Percentiles rank a stretch among this genome's conserved stretches.
phyloP scores from a whole-genome alignment of 2,797 vertebrate genomes.

The Paratrypauchen microcephalus region DNA sequence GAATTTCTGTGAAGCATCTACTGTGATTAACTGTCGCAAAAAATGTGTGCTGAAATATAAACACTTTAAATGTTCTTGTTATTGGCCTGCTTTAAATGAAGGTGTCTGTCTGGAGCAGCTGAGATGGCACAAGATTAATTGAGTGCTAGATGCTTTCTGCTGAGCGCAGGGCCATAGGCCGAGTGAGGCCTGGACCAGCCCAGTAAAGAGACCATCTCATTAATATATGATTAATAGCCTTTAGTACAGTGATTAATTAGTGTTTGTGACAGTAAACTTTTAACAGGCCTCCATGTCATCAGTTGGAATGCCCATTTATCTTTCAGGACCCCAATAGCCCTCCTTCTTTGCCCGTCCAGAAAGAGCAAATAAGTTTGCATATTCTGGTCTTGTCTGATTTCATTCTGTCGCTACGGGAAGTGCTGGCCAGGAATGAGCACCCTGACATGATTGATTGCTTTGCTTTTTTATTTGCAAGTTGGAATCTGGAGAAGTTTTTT shows the following conservation, averaged over 20 bases:
- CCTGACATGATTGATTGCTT: constrained; percentile 89
- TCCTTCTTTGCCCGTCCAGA: constrained; percentile 43
- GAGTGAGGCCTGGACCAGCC: constrained; percentile 66
- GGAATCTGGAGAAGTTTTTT: constrained; percentile 77
- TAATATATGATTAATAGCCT: constrained; percentile 87
- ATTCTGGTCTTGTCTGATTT: constrained; percentile 88
- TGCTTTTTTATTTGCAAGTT: constrained; percentile 87
- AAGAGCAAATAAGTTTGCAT: constrained; percentile 78
- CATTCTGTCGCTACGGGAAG: constrained; percentile 81
- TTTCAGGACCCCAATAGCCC: constrained; percentile 42
- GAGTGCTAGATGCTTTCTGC: constrained; percentile 76
- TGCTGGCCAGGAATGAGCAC: constrained; percentile 76
- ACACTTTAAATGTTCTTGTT: constrained; percentile 74
- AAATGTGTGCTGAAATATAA: constrained; percentile 75
- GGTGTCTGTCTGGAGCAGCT: constrained; percentile 66
- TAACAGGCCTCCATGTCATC: constrained; percentile 69
- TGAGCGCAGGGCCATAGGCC: constrained; percentile 66
- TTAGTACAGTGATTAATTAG: constrained; percentile 86
- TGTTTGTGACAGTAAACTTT: constrained; percentile 85
- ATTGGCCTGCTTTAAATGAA: constrained; percentile 77
- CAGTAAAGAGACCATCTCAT: constrained; percentile 85
- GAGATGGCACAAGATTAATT: constrained; percentile 79
- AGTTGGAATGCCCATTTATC: constrained; percentile 73
- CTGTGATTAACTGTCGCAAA: constrained; percentile 76
- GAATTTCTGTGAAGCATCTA: constrained; percentile 25